Evolutionary conservation across 2,797 vertebrate genomes (phyloP).

Genomic region (Sebastes variabilis): DNA sequence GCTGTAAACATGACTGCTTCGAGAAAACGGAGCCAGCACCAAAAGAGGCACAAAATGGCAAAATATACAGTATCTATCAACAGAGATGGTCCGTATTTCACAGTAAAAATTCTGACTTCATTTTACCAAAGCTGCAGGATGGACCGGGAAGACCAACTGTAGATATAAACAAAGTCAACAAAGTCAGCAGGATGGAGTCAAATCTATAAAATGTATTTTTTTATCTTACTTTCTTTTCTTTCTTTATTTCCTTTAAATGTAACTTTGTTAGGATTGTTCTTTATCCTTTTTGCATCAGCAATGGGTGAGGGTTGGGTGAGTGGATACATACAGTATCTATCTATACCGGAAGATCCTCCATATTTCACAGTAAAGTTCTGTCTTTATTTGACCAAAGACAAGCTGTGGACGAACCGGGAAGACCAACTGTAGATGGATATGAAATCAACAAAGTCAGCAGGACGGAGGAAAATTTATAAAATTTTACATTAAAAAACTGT

Average conservation of each 20-base stretch:
- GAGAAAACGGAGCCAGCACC: slow-evolving; percentile 32
- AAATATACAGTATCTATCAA: slow-evolving; percentile 13
- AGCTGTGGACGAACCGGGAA: neutral
- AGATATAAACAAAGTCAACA: neutral
- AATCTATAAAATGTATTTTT: neutral
- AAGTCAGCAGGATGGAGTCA: neutral
- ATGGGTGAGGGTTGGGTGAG: too few species aligned
- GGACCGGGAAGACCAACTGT: neutral
- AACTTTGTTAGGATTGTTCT: too few species aligned
- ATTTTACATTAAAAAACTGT: too few species aligned
- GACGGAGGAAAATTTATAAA: neutral
- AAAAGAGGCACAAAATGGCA: slow-evolving; percentile 30
- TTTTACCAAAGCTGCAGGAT: neutral
- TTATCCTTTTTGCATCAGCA: too few species aligned
- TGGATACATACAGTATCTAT: neutral
- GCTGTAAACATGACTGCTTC: slow-evolving; percentile 58
- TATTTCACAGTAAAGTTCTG: neutral
- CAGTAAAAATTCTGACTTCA: neutral
- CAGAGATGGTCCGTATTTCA: neutral
- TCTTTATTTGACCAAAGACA: neutral
- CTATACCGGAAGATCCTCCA: neutral
- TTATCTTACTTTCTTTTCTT: too few species aligned
- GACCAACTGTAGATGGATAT: neutral
- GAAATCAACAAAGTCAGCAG: slow-evolving; percentile 1
- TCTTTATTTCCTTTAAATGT: too few species aligned